These are phyloP conservation scores for Orientallactaga sibirica DNA, from an alignment of 2,797 vertebrate species.

Conservation along the genomic window DNA sequence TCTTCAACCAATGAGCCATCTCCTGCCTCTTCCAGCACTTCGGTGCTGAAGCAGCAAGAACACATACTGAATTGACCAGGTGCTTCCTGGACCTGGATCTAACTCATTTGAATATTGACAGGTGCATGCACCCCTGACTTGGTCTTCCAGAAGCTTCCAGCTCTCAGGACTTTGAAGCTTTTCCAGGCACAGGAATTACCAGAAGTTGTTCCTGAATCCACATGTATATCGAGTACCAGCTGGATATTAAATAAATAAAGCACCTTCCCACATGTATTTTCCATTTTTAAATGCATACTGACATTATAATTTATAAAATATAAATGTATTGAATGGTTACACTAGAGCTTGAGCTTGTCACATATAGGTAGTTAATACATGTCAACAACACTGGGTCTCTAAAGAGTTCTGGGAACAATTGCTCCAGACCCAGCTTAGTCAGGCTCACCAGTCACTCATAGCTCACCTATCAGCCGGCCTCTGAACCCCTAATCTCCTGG, in stretches of 20 bases:
- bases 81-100: background rate
- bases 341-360: background rate
- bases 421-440: background rate
- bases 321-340: background rate
- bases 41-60: slow-evolving; percentile 1
- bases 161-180: background rate
- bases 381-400: background rate
- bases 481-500: background rate
- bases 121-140: background rate
- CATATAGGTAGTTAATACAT: background rate
- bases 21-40: background rate
- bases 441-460: background rate
- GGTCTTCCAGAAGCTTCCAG: background rate
- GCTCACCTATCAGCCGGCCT: background rate
- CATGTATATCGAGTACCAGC: background rate
- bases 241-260: background rate
- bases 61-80: background rate
- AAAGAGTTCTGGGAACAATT: background rate
- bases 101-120: background rate
- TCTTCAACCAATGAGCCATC: too few species aligned
- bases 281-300: background rate
- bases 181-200: background rate
- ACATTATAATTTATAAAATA: background rate
- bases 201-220: background rate
- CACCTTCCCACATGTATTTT: background rate